Base-by-base conservation (phyloP, 2,113 vertebrate species). In the Podarcis muralis region DNA sequence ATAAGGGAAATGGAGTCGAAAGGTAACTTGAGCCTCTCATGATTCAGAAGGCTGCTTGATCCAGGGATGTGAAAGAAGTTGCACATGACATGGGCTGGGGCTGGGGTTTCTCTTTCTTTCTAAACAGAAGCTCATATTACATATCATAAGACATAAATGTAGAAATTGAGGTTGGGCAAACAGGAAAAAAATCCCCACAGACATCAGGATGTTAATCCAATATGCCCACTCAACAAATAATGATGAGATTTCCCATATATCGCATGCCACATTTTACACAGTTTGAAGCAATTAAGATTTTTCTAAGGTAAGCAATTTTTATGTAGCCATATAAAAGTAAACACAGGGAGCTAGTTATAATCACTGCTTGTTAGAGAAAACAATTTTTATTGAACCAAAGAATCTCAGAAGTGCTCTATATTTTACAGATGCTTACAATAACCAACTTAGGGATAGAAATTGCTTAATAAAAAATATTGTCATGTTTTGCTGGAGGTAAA, bases 321-420 rank as follows among this genome's bases (percentile, higher is more conserved):
- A 77, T 16, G 79, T n/a, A 78, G 71, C 59, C 79, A 88, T 80
- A 62, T 85, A 80, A 80, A 32, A 27, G 72, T 88, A 87, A 93
- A 79, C 0, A 13, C 59, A 89, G 22, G 13, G 57, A 71, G 35
- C 69, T 93, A 91, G 32, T 87, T 88, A 87, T 25, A 27, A 12
- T 59, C 53, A 85, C 59, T 87, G 59, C 35, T 91, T 82, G 11
- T 90, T 81, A 68, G 57, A 75, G 87, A 91, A 83, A 91, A 76
- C 91, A 57, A 68, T 22, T 88, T 90, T 89, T 90, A 89, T 59
- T 86, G 90, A 91, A 91, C 5, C 53, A 2, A 57, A 76, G 62
- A 30, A 43, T 90, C 74, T 93, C 80, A 81, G 66, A 89, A 89
- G 35, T 84, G 53, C 40, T 81, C 6, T 43, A 1, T 62, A 71